phyloP scores from a whole-genome alignment of 2,797 vertebrate species.

The Paguma larvata region DNA sequence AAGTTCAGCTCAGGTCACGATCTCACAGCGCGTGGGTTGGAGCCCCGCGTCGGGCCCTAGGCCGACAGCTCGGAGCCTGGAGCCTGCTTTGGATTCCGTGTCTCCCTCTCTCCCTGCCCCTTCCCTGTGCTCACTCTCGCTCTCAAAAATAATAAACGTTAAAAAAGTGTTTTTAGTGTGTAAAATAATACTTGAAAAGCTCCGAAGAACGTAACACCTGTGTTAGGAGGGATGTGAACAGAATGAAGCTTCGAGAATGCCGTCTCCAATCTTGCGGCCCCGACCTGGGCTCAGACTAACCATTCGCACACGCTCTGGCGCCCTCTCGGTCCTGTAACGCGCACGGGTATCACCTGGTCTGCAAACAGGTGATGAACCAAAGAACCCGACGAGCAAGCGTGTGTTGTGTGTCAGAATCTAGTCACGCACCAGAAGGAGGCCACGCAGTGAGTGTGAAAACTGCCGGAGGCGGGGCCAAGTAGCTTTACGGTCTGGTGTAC shows the following conservation, averaged over 20 bases:
- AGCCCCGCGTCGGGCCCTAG: no score
- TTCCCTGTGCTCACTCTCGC: no score
- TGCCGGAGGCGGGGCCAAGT: neutral
- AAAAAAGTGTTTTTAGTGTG: neutral
- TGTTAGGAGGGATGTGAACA: neutral
- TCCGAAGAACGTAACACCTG: neutral
- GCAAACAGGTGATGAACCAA: fast-evolving
- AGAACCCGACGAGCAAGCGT: neutral
- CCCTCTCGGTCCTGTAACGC: neutral
- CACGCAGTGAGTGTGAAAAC: neutral
- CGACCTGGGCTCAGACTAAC: neutral
- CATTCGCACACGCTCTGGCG: fast-evolving
- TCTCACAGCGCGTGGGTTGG: no score
- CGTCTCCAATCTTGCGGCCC: neutral
- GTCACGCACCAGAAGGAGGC: neutral
- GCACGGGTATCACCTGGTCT: neutral
- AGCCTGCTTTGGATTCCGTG: no score
- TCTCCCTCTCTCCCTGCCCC: no score
- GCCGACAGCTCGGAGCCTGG: no score
- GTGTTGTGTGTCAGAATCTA: neutral
- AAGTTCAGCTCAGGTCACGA: no score
- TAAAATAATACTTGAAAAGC: neutral
- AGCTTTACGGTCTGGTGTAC: neutral
- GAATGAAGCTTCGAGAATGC: neutral
- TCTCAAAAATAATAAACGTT: no score